Evolutionary conservation across 2,888 invertebrate genomes (phyloP).

Genomic region (Lysandra coridon): DNA sequence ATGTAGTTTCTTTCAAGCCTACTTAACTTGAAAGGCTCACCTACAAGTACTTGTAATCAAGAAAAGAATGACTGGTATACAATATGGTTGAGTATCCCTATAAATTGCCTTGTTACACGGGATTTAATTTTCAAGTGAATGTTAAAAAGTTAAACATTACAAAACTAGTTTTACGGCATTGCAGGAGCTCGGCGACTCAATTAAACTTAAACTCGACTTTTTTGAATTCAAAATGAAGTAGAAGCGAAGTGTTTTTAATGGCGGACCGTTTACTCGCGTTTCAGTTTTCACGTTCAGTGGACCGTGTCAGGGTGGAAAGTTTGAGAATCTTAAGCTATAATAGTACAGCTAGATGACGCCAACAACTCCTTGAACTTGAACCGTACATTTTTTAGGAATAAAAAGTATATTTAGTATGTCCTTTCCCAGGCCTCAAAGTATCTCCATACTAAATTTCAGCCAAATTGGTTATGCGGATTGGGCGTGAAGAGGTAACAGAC

Average conservation of each 20-base stretch:
- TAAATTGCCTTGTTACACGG: background rate
- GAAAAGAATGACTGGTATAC: no score
- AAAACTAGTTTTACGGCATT: conserved; percentile 19
- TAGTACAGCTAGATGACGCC: no score
- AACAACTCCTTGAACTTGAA: no score
- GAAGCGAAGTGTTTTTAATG: conserved; percentile 22
- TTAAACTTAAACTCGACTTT: conserved; percentile 20
- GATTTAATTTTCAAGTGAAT: background rate
- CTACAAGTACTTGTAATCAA: no score
- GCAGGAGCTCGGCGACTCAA: conserved; percentile 13
- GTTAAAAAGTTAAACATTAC: conserved; percentile 6
- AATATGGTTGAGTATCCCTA: background rate
- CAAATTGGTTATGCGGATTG: no score
- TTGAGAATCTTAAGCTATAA: background rate
- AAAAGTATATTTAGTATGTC: no score
- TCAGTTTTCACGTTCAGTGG: conserved; percentile 3
- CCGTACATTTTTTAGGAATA: no score
- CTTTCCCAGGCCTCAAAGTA: no score
- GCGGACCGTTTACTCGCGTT: background rate
- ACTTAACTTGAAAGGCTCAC: no score
- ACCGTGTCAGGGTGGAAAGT: background rate
- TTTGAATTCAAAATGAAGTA: conserved; percentile 11
- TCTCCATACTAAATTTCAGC: no score
- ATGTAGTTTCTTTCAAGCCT: no score
- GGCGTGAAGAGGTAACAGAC: no score